Base-by-base conservation (phyloP, 2,113 vertebrate species). In the Fukomys damarensis region DNA sequence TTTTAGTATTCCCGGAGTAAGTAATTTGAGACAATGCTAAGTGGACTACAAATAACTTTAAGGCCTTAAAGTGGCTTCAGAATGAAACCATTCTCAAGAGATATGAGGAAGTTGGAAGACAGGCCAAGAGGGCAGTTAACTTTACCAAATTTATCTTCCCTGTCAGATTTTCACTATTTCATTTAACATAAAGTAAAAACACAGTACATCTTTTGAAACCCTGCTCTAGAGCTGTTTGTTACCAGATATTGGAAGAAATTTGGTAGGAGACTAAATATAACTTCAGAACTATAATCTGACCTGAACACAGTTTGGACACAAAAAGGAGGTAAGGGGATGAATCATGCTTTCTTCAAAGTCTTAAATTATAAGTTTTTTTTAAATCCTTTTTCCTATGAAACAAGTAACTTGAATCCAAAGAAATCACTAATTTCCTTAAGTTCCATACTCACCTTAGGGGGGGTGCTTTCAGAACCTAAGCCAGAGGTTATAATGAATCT, bases 141-240 rank as follows among this genome's bases (percentile, higher is more conserved):
- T 89, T 91, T 90, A 85, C 81, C 77, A 86, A 96, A 95, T 94
- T 90, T 91, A 77, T 88, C 83, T 95, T 93, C 76, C 90, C 56
- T 94, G 63, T 56, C 86, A 96, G 46, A 96, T 93, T 94, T 94
- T 93, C 59, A 88, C 83, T 90, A 95, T 92, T 95, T 96, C 61
- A 95, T 77, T 88, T 85, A 92, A 80, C 43, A 74, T 43, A 92
- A 85, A 94, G 79, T 32, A 82, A 95, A 81, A 95, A 81, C 86
- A 96, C 22, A 85, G 59, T 72, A 89, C 74, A 83, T 88, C 59
- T 91, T 96, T 10, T 17, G 59, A 66, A 46, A 93, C 80, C 2
- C 43, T 41, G 65, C 8, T 88, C 65, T 35, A 43, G 17, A 91
- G 90, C 59, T 95, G 87, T 81, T 70, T 96, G 90, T 94, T 88